Base-by-base conservation (phyloP, 2,888 invertebrate genomes). In the Lysandra coridon region DNA sequence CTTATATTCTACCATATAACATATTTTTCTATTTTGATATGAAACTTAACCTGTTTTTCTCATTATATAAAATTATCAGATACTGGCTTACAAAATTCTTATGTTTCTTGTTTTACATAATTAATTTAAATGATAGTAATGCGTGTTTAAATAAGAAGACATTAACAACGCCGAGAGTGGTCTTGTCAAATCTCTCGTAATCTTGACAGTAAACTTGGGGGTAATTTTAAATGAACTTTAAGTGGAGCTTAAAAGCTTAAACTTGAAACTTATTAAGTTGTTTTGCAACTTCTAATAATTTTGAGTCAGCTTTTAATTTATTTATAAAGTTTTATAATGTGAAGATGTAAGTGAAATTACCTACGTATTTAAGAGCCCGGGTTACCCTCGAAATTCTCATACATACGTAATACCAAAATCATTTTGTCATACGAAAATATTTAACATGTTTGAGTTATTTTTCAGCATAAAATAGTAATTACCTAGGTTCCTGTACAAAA, bases 151-250 rank as follows among this genome's bases (percentile, higher is more conserved):
- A 69, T 37, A 69, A 33, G 5, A 33, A 5, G 23, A 69, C 69
- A 17, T 69, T 37, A 33, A 37, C 33, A 69, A 5, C 12, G 33
- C 1, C 14, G 33, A 5, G 69, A 37, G 69, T 64, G 64, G 14
- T 69, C 14, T 69, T 69, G 69, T 33, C 14, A 37, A 33, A 69
- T 69, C 33, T 17, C 14, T 33, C 69, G 33, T 69, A 33, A 69
- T 69, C 69, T 69, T 69, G 69, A 69, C 69, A 69, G 14, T 69
- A 14, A 33, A 69, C 69, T 69, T 69, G 69, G 69, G 33, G 69
- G 69, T 69, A 69, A 69, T 69, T 69, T 69, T 14, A 69, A 69
- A 37, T 69, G 33, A 69, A 69, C 69, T 69, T 69, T 69, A 69
- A 69, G 69, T 69, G 69, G 69, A 69, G 33, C 69, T 69, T 69